phyloP scores from a whole-genome alignment of 2,797 vertebrate genomes.

The Thripadectes ignobilis region DNA sequence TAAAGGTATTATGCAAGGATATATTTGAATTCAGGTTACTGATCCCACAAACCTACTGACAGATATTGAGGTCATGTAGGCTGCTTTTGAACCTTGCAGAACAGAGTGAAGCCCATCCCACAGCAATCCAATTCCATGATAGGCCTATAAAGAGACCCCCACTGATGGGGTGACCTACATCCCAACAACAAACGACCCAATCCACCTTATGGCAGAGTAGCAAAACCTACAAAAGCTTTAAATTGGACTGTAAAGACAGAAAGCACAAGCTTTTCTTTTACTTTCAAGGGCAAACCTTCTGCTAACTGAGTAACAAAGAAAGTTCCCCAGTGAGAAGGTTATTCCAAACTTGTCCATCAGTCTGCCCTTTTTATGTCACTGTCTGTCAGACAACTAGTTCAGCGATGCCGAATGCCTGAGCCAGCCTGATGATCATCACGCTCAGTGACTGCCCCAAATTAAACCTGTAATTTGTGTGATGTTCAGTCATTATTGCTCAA shows the following conservation, averaged over 20 bases:
- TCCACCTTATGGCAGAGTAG: not conserved
- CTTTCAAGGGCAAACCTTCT: not conserved
- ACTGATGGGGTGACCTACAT: not conserved
- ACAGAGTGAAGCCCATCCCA: not conserved
- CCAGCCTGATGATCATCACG: not conserved
- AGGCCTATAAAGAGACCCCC: not conserved
- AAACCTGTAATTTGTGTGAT: not conserved
- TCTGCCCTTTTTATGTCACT: not conserved
- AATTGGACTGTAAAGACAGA: not conserved
- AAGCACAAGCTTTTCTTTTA: not conserved
- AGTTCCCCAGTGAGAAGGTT: not conserved
- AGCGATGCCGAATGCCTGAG: not conserved
- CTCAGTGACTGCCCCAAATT: not conserved
- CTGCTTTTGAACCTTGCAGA: not conserved
- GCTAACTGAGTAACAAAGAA: not conserved
- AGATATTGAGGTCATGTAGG: not conserved
- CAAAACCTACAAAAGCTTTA: constrained; percentile 8
- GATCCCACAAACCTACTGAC: not conserved
- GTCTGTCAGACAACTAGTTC: not conserved
- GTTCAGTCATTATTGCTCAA: not conserved
- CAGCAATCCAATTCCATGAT: not conserved
- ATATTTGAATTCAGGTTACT: not conserved
- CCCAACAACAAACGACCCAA: not conserved
- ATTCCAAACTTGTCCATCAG: not conserved
- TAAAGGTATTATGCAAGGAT: not conserved